Conservation (phyloP, 2,113 vertebrate genomes). For the Chiloscyllium plagiosum region DNA sequence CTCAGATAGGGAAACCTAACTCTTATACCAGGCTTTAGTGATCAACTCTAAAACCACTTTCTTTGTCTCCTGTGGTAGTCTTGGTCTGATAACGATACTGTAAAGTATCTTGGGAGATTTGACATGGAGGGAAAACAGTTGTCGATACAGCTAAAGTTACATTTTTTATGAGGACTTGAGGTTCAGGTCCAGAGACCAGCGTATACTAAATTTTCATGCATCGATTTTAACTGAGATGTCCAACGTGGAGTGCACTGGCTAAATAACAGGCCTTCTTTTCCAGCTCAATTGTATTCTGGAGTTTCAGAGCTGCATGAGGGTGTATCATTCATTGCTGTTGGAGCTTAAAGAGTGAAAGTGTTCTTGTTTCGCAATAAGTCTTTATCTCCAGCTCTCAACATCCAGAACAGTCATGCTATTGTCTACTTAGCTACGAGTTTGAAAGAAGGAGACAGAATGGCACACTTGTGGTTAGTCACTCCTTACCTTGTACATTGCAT, state of each 20-base stretch:
- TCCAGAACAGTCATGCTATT: neutral
- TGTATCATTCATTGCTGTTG: neutral
- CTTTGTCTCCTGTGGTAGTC: too few relatives aligned
- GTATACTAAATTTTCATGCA: neutral
- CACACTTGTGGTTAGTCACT: neutral
- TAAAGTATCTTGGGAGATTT: too few relatives aligned
- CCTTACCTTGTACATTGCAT: neutral
- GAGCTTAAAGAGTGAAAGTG: neutral
- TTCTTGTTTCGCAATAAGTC: neutral
- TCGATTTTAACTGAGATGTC: neutral
- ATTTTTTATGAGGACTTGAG: neutral
- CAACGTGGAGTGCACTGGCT: neutral
- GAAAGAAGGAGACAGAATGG: neutral
- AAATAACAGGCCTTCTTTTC: too few relatives aligned
- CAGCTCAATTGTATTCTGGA: too few relatives aligned
- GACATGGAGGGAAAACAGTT: too few relatives aligned
- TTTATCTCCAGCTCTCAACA: neutral
- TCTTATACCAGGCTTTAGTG: too few relatives aligned
- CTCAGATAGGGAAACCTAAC: too few relatives aligned
- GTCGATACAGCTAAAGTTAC: too few relatives aligned
- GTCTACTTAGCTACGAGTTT: neutral
- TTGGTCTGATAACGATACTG: too few relatives aligned
- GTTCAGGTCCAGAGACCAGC: neutral
- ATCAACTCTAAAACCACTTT: too few relatives aligned
- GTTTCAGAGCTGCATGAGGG: neutral